Conservation (phyloP, 1,140 invertebrate genomes). For the Pectinophora gossypiella region DNA sequence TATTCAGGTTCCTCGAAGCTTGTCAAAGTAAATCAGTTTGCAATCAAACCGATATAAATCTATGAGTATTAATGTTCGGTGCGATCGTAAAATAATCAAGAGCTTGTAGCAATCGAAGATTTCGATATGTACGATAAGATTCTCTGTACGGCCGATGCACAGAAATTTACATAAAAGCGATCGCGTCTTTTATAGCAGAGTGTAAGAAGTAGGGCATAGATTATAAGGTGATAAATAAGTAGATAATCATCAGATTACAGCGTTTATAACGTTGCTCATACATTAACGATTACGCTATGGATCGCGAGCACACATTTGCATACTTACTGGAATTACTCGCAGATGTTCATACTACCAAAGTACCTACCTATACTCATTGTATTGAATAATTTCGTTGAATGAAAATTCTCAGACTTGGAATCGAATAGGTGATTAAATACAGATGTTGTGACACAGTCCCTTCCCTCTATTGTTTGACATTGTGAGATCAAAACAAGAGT, state of each 20-base stretch:
- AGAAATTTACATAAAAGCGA: background rate
- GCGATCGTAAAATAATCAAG: background rate
- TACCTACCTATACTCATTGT: no score
- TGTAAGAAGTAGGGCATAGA: background rate
- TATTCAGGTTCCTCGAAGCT: background rate
- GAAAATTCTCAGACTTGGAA: no score
- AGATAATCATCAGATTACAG: slow-evolving; percentile 6
- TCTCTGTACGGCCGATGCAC: background rate
- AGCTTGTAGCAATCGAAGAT: background rate
- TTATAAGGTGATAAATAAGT: background rate
- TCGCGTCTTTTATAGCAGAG: background rate
- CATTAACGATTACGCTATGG: no score
- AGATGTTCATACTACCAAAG: no score
- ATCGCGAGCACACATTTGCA: no score
- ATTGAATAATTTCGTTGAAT: no score
- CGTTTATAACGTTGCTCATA: slow-evolving; percentile 15
- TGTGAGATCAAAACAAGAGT: no score
- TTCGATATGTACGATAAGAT: background rate
- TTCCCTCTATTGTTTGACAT: no score
- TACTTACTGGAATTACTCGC: no score
- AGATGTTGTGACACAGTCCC: no score
- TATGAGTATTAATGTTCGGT: background rate
- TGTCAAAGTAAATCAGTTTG: background rate
- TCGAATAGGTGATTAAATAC: no score
- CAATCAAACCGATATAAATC: background rate